Base-by-base conservation (phyloP, 2,888 invertebrate genomes). In the Subacronicta megacephala region DNA sequence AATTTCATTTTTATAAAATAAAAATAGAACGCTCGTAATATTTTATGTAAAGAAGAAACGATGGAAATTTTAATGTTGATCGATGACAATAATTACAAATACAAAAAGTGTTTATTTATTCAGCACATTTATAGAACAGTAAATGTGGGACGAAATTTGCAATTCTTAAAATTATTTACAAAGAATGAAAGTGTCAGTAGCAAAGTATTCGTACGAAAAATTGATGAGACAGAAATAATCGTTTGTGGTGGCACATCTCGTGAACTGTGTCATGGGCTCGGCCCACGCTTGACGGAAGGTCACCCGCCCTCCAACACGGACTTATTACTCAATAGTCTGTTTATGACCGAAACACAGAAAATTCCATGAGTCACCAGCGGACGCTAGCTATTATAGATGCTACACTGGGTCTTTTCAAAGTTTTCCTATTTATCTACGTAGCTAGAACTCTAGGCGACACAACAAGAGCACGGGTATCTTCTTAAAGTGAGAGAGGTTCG, bases 231-330 rank as follows among this genome's bases (percentile, higher is more conserved):
- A 89, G 84, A 92, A 90, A 92, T 92, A 90, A 88, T 88, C 80
- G 81, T 77, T 79, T 72, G 81, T 76, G 78, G 75, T 79, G 81
- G 88, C 82, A 81, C 85, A 89, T 88, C 89, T 87, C 83, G 82
- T 82, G 82, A 93, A 89, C 87, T 93, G 90, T 93, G 93, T 94
- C 93, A 94, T 88, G 93, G 93, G 90, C 93, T 88, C 90, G 63
- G 81, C 93, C 93, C 90, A 93, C 93, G 90, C 88, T 75, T 82
- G 75, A 42, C 82, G 84, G 88, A 93, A 93, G 93, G 93, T 90
- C 92, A 84, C 51, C 85, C 82, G 87, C 87, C 88, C 89, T 88
- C 80, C 74, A 78, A 83, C 75, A 81, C 78, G 74, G 52, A 76
- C 78, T 80, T 81, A 81, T 84, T 84, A 85, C 85, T 83, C 84